Evolutionary conservation across 1,140 invertebrate genomes (phyloP).

Genomic region (Bombus haemorrhoidalis): DNA sequence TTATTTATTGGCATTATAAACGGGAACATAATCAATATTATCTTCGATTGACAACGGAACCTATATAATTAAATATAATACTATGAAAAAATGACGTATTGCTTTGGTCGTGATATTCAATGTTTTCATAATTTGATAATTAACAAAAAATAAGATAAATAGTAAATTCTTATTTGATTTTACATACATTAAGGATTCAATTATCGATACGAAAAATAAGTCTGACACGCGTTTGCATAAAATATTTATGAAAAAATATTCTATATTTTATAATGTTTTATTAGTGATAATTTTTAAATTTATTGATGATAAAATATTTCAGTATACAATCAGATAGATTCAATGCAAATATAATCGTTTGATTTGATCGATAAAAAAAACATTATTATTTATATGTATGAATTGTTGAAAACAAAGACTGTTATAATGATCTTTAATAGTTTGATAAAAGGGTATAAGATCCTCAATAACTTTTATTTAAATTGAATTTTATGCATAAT

Average conservation of each 20-base stretch:
- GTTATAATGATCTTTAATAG: conserved; percentile 11
- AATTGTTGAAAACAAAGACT: neutral
- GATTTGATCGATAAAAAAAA: neutral
- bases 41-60: conserved; percentile 70
- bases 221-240: neutral
- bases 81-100: conserved; percentile 1
- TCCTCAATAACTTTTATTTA: conserved; percentile 20
- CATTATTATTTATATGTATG: neutral
- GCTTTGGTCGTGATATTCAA: conserved; percentile 3
- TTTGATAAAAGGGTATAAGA: conserved; percentile 44
- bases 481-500: neutral
- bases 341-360: neutral
- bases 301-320: conserved; percentile 29
- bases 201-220: neutral
- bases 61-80: conserved; percentile 59
- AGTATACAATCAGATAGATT: neutral
- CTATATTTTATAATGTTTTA: conserved; percentile 14
- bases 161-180: neutral
- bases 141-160: conserved; percentile 9
- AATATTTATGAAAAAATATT: conserved; percentile 4
- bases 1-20: conserved; percentile 78
- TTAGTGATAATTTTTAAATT: neutral
- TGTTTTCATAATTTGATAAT: conserved; percentile 17
- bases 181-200: neutral
- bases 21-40: conserved; percentile 79